Conservation (phyloP, 2,888 invertebrate genomes). For the Lochmaea crataegi region DNA sequence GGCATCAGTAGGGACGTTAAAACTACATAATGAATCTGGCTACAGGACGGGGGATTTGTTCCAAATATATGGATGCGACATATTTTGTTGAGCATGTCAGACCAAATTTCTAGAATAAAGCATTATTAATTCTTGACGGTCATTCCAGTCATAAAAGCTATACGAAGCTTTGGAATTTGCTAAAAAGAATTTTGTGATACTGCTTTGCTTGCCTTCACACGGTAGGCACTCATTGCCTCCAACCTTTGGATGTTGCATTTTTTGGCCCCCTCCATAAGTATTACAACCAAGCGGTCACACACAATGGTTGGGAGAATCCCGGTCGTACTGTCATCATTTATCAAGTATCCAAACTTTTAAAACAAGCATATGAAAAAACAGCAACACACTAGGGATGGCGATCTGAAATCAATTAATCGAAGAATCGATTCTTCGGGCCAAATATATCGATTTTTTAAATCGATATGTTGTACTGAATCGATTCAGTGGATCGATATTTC, state of each 20-base stretch:
- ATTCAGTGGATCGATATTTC: too few species aligned
- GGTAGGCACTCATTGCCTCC: slow-evolving; percentile 3
- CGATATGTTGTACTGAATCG: too few species aligned
- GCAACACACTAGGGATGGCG: not conserved
- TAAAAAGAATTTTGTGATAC: slow-evolving; percentile 15
- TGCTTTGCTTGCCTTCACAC: slow-evolving; percentile 32
- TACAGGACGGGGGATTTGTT: slow-evolving; percentile 31
- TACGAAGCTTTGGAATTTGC: slow-evolving; percentile 7
- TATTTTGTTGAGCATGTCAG: slow-evolving; percentile 14
- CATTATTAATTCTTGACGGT: slow-evolving; percentile 22
- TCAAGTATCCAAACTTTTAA: slow-evolving; percentile 22
- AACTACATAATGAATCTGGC: slow-evolving; percentile 18
- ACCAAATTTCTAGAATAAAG: slow-evolving; percentile 10
- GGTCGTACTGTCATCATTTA: slow-evolving; percentile 18
- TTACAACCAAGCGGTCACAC: slow-evolving; percentile 12
- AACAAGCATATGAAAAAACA: slow-evolving; percentile 23
- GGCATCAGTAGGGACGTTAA: slow-evolving; percentile 25
- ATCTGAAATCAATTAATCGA: too few species aligned
- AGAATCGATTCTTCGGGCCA: too few species aligned
- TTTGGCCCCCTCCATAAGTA: slow-evolving; percentile 14
- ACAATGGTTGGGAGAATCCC: slow-evolving; percentile 33
- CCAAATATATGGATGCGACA: slow-evolving; percentile 26
- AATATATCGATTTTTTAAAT: too few species aligned
- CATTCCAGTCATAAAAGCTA: slow-evolving; percentile 34
- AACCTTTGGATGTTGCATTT: slow-evolving; percentile 15